Evolutionary conservation across 2,113 vertebrate genomes (phyloP), one percentile per base, ranked within the genome.

Genomic region (Sinocyclocheilus maitianheensis): DNA sequence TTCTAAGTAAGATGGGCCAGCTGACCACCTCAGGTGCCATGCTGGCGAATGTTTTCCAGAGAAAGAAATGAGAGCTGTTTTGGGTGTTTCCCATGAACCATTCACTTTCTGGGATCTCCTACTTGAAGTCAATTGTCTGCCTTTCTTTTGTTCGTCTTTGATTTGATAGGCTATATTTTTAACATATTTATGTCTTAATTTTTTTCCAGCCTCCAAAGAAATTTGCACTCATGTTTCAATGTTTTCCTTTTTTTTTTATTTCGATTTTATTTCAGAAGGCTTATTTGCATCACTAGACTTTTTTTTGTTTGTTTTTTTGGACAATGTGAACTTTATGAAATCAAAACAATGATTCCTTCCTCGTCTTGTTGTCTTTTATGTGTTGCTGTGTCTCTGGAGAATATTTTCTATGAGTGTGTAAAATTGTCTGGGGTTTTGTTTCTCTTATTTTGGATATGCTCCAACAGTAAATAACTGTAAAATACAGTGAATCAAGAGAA

Each of bases 1-100:
- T 99, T 92, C 93, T 99, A 92, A 99, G 97, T 92, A 99, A 99
- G 96, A 98, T 99, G 98, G 98, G 98, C 89, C 98, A 99, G 94
- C 93, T 99, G 92, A 99, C 98, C 79, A 99, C 98, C 0, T 99
- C 98, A 1, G 97, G 98, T 46, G 98, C 98, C 86, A 99, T 99
- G 98, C 60, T 99, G 95, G 98, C 98, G 83, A 99, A 98, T 2
- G 98, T 99, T 92, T 99, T 99, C 94, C 98, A 99, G 95, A 96
- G 98, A 82, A 99, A 99, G 95, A 99, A 99, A 91, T 91, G 88
- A 93, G 84, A 86, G 91, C 71, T 87, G 65, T 62, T 30, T 37
- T 69, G 91, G n/a, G 80, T 85, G 48, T 79, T 88, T 86, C 91
- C 87, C 90, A 94, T 94, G 92, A 94, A 60, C 92, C 92, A 94